These are phyloP conservation scores for Holothuria glaberrima DNA, from an alignment of 35 echinoderm and acorn worm genomes.

Conservation along the genomic window DNA sequence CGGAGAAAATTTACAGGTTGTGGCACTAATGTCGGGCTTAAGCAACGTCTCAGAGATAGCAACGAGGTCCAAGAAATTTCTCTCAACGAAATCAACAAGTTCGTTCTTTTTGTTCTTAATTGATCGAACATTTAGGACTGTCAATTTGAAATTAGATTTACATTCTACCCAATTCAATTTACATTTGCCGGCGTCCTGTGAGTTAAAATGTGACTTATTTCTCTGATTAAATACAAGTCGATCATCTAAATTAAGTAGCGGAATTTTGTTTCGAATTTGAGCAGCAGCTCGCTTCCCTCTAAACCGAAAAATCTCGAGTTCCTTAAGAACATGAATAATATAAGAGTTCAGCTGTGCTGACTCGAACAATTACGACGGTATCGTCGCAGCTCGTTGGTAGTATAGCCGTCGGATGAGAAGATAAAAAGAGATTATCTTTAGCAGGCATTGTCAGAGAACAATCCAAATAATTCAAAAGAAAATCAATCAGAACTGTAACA, in stretches of 20 bases:
- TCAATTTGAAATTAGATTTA: background rate
- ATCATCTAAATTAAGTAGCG: background rate
- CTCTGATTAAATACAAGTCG: background rate
- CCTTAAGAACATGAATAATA: background rate
- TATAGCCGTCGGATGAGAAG: too few relatives aligned
- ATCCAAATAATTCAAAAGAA: too few relatives aligned
- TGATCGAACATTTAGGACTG: constrained; percentile 24
- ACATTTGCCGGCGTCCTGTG: background rate
- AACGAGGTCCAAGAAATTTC: constrained; percentile 18
- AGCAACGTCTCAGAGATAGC: constrained; percentile 51
- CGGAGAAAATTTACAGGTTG: constrained; percentile 29
- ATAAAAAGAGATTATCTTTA: too few relatives aligned
- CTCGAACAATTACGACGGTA: too few relatives aligned
- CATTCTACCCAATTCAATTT: background rate
- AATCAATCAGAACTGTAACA: too few relatives aligned
- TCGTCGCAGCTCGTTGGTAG: too few relatives aligned
- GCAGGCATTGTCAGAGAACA: too few relatives aligned
- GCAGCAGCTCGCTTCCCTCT: constrained; percentile 5
- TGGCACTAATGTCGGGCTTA: background rate
- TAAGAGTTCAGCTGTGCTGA: too few relatives aligned
- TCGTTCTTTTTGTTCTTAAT: background rate
- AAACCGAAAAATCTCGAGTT: constrained; percentile 5
- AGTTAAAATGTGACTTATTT: background rate
- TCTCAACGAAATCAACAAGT: constrained; percentile 41
- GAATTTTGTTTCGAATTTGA: constrained; percentile 8